These are phyloP conservation scores for Oligia fasciuncula DNA, from an alignment of 2,888 invertebrate genomes.

Conservation along the genomic window DNA sequence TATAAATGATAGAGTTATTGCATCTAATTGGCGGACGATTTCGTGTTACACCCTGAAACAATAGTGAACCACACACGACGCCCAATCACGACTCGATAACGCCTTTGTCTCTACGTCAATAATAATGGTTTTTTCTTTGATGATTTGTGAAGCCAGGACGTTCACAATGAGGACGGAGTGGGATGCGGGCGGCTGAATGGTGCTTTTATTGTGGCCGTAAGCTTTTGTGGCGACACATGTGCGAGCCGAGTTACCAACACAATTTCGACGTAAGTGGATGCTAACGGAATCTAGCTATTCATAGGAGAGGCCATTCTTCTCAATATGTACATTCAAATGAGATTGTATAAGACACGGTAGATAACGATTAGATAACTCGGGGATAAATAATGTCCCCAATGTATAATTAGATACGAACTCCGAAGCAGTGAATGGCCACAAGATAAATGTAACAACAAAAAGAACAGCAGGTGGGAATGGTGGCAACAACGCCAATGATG, in stretches of 20 bases:
- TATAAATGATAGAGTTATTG: conserved; percentile 77
- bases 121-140: conserved; percentile 81
- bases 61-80: conserved; percentile 85
- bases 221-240: conserved; percentile 82
- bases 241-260: conserved; percentile 60
- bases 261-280: conserved; percentile 54
- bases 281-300: conserved; percentile 59
- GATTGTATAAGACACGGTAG: conserved; percentile 26
- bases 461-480: conserved; percentile 65
- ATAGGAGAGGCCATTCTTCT: conserved; percentile 43
- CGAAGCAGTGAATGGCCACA: conserved; percentile 68
- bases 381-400: conserved; percentile 47
- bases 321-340: conserved; percentile 19
- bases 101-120: conserved; percentile 86
- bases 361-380: conserved; percentile 47
- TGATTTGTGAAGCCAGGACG: conserved; percentile 89
- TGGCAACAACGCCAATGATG: conserved; percentile 72
- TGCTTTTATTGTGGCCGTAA: conserved; percentile 78
- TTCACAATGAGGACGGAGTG: conserved; percentile 82
- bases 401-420: conserved; percentile 57
- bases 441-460: conserved; percentile 70
- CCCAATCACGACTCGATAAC: conserved; percentile 80
- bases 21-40: conserved; percentile 77
- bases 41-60: conserved; percentile 70
- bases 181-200: conserved; percentile 88